Evolutionary conservation across 2,888 invertebrate species (phyloP).

Genomic region (Caradrina clavipalpis): DNA sequence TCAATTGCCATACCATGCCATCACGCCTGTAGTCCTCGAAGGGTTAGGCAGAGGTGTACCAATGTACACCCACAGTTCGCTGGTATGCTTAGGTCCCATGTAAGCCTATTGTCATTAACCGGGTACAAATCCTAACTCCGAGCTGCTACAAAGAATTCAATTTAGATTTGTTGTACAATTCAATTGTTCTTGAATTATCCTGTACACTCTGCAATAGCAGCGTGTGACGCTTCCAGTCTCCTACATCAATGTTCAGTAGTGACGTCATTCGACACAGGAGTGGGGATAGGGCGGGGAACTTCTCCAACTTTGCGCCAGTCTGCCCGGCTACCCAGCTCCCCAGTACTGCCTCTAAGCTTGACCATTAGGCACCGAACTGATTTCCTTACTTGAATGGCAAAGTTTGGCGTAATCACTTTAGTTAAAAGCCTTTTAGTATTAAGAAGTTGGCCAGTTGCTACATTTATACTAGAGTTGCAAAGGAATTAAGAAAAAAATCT

Average conservation of each 20-base stretch:
- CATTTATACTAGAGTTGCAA: background rate
- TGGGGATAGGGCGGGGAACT: slow-evolving; percentile 28
- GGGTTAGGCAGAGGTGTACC: too few relatives aligned
- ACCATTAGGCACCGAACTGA: slow-evolving; percentile 38
- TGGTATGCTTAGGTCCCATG: too few relatives aligned
- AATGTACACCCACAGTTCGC: too few relatives aligned
- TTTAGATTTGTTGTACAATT: too few relatives aligned
- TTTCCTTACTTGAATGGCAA: slow-evolving; percentile 30
- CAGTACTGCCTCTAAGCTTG: slow-evolving; percentile 33
- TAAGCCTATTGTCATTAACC: too few relatives aligned
- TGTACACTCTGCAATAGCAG: too few relatives aligned
- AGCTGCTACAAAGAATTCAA: too few relatives aligned
- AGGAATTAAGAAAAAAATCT: background rate
- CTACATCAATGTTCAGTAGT: slow-evolving; percentile 33
- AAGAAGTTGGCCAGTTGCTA: slow-evolving; percentile 2
- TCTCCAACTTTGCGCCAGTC: slow-evolving; percentile 21
- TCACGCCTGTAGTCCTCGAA: too few relatives aligned
- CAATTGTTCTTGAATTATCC: too few relatives aligned
- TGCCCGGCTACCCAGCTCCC: slow-evolving; percentile 2
- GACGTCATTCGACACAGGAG: slow-evolving; percentile 56
- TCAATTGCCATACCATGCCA: too few relatives aligned
- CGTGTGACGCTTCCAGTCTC: slow-evolving; percentile 30
- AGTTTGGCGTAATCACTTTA: slow-evolving; percentile 38
- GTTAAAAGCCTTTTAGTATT: slow-evolving; percentile 38
- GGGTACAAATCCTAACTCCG: too few relatives aligned